Conservation (phyloP, 2,797 vertebrate genomes). For the Oreochromis grahami region DNA sequence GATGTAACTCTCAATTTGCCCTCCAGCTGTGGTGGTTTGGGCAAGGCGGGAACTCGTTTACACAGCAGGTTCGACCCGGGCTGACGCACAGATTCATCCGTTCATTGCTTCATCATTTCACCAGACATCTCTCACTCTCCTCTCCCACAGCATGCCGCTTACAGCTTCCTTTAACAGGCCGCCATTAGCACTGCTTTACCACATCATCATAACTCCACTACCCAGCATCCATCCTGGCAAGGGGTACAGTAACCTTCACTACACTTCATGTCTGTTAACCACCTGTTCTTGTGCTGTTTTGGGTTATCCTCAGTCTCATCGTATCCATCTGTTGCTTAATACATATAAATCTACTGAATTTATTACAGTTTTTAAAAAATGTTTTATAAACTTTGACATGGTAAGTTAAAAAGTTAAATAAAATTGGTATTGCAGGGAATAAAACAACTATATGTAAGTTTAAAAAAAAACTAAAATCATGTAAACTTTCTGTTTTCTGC, state of each 20-base stretch:
- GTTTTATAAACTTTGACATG: neutral
- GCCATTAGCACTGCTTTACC: slow-evolving; percentile 71
- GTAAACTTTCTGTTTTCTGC: neutral
- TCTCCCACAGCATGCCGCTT: slow-evolving; percentile 76
- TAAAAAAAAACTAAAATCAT: neutral
- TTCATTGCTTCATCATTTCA: slow-evolving; percentile 50
- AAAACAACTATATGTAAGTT: accelerated
- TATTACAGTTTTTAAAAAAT: neutral
- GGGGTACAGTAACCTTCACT: slow-evolving; percentile 76
- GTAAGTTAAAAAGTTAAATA: neutral
- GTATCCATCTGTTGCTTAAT: neutral
- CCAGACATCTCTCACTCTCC: slow-evolving; percentile 69
- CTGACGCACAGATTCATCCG: slow-evolving; percentile 1
- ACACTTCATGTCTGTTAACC: slow-evolving; percentile 36
- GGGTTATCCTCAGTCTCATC: neutral
- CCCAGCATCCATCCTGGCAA: slow-evolving; percentile 60
- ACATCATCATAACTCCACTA: slow-evolving; percentile 55
- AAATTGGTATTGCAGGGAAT: accelerated
- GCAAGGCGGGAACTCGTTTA: neutral
- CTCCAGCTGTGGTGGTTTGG: neutral
- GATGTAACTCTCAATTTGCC: neutral
- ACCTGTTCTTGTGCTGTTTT: neutral
- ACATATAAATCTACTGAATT: neutral
- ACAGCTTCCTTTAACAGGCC: slow-evolving; percentile 73
- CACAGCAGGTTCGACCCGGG: neutral